Base-by-base conservation (phyloP, 92 coral and sea anemone genomes). In the Bergia puertoricense region DNA sequence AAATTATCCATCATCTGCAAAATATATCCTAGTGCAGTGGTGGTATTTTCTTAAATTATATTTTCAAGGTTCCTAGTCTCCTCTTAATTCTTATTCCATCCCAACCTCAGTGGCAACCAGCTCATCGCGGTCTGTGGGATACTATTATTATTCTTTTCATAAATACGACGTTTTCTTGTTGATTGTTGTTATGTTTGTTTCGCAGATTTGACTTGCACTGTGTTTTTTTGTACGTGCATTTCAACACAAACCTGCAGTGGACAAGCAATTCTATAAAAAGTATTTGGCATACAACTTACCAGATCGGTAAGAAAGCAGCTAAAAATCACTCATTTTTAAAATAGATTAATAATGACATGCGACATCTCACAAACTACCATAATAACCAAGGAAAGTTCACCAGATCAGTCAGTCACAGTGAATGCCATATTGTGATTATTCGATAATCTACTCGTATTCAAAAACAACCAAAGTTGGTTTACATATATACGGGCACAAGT, bases 91-190 rank as follows among this genome's bases (percentile, higher is more conserved):
- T n/a, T 5, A 75, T 5, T 6, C 13, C 42, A 11, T 40, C 15
- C 14, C 80, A 42, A 40, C 22, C 30, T 36, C 39, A 14, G 23
- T 30, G 23, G 74, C n/a, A 40, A 76, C 7, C 46, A 20, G n/a
- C 13, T 41, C 51, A 76, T 40, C 54, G 15, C 9, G 42, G 42
- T 76, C 80, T 76, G 18, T 18, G 22, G 80, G 50, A 40, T 72
- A 48, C 20, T 51, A 43, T 76, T 76, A 75, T 75, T 75, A 76
- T 76, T 76, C 80, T 76, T 76, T 76, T 76, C 80, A 76, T 42
- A 42, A 40, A 42, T 76, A 43, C 80, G 37, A 76, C 80, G 80
- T 43, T 23, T 42, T 76, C 48, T n/a, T 43, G 8, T 76, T 13
- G 80, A 37, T 36, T 2, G 51, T 3, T 76, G 23, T 18, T 42